phyloP scores from a whole-genome alignment of 2,113 vertebrate genomes.

The Plestiodon gilberti region DNA sequence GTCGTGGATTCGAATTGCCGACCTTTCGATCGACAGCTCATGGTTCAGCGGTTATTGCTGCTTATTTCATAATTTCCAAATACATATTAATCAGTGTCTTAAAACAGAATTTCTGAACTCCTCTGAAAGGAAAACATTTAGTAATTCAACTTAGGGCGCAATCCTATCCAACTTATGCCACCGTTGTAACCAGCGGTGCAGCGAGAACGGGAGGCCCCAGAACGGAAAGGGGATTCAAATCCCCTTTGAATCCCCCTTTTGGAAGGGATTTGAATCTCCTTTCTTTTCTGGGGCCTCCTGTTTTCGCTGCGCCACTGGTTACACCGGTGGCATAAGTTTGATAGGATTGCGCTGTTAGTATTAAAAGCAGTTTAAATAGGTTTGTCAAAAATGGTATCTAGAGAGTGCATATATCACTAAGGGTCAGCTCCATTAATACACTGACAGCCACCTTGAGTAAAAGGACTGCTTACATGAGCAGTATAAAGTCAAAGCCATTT shows the following conservation, averaged over 20 bases:
- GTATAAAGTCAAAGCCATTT: background rate
- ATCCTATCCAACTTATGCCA: too few species aligned
- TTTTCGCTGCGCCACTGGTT: too few species aligned
- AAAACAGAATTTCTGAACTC: background rate
- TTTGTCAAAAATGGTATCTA: background rate
- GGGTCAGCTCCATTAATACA: background rate
- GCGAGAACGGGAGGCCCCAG: too few species aligned
- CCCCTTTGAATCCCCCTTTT: too few species aligned
- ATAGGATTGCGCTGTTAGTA: too few species aligned
- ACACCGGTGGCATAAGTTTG: too few species aligned
- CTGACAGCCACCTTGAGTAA: background rate
- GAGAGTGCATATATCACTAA: background rate
- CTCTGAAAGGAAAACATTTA: background rate
- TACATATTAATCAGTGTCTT: background rate
- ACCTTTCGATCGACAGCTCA: too few species aligned
- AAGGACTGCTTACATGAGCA: background rate
- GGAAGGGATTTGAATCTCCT: too few species aligned
- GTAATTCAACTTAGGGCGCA: background rate
- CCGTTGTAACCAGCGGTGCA: too few species aligned
- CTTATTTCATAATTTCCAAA: background rate
- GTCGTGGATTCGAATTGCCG: too few species aligned
- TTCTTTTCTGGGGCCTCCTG: too few species aligned
- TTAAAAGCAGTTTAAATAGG: background rate
- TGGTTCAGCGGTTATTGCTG: background rate
- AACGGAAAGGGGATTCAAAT: too few species aligned